A percentile compares a stretch with the other conserved stretches of the same genome.
phyloP scores from a whole-genome alignment of 2,888 invertebrate species.

The Notodonta ziczac region DNA sequence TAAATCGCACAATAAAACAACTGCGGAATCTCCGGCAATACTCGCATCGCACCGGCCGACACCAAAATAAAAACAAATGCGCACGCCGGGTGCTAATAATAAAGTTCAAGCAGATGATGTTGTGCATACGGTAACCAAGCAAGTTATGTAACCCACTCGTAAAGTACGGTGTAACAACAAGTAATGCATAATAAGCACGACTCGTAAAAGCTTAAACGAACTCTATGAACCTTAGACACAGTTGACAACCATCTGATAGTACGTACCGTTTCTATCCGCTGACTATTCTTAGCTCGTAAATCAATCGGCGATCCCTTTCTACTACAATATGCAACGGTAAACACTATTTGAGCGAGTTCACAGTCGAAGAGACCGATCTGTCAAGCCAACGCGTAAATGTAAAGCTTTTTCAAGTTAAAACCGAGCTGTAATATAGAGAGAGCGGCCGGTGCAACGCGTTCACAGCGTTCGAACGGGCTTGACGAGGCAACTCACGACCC shows the following conservation, averaged over 20 bases:
- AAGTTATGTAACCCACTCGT: slow-evolving; percentile 39
- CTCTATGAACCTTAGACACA: slow-evolving; percentile 30
- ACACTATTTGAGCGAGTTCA: slow-evolving; percentile 59
- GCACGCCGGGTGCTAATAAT: slow-evolving; percentile 33
- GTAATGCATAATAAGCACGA: slow-evolving; percentile 36
- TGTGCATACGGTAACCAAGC: slow-evolving; percentile 30
- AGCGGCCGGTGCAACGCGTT: slow-evolving; percentile 58
- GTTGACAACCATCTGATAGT: slow-evolving; percentile 47
- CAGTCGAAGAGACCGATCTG: slow-evolving; percentile 58
- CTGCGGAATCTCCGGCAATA: slow-evolving; percentile 57
- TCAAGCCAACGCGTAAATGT: slow-evolving; percentile 66
- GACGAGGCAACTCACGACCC: slow-evolving; percentile 75
- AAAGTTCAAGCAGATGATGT: slow-evolving; percentile 35
- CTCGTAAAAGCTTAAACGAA: slow-evolving; percentile 36
- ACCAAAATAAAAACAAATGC: slow-evolving; percentile 54
- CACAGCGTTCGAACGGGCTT: slow-evolving; percentile 66
- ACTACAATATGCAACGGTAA: slow-evolving; percentile 61
- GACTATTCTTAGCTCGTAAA: slow-evolving; percentile 60
- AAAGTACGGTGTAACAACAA: slow-evolving; percentile 37
- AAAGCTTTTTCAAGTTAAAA: slow-evolving; percentile 71
- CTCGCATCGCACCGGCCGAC: slow-evolving; percentile 39
- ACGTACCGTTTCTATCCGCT: slow-evolving; percentile 74
- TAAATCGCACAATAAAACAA: slow-evolving; percentile 62
- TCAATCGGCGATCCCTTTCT: slow-evolving; percentile 64
- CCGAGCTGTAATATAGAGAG: slow-evolving; percentile 62